Evolutionary conservation across 2,113 vertebrate species (phyloP), one percentile per base, ranked within the genome.

Genomic region (Myrmecophaga tridactyla): DNA sequence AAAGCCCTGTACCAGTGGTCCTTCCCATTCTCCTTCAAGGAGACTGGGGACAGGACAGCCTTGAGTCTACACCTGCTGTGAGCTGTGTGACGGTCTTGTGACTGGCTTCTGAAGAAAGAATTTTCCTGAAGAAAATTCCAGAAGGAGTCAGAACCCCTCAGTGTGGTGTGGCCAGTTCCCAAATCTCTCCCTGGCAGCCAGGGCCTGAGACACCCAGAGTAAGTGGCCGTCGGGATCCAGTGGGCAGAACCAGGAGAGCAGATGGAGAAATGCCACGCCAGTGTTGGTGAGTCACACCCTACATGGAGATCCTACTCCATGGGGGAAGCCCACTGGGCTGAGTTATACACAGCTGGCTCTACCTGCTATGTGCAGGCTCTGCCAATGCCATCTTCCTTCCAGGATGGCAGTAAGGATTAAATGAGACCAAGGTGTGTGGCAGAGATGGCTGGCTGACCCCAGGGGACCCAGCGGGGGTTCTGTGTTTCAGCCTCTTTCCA

Each of bases 261-360:
- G 36, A 25, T 36, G 56, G 39, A 6, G 23, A 36, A 43, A 53
- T 6, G n/a, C 17, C 69, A 69, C 1, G 2, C 60, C 60, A 46
- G 8, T 41, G 5, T n/a, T 23, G 62, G 29, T 27, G 7, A 72
- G 8, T 10, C 3, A n/a, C 6, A n/a, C 41, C 34, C n/a, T 31
- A 65, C 56, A 7, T 7, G 23, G 63, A 31, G 34, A 51, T 6
- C 2, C 23, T 3, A 48, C 29, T 0, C 17, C 3, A 17, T 3
- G 21, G n/a, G 41, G 12, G 53, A 75, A 31, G 25, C 39, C 15
- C 4, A 17, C 8, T n/a, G 69, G 69, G 10, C 67, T 23, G 39
- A 51, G 53, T 31, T 20, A 34, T 6, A 11, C 3, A 23, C n/a
- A 48, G 21, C 13, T 25, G 46, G 29, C 11, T n/a, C 10, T 41